phyloP scores from a whole-genome alignment of 2,797 vertebrate species.

The Anabacerthia variegaticeps region DNA sequence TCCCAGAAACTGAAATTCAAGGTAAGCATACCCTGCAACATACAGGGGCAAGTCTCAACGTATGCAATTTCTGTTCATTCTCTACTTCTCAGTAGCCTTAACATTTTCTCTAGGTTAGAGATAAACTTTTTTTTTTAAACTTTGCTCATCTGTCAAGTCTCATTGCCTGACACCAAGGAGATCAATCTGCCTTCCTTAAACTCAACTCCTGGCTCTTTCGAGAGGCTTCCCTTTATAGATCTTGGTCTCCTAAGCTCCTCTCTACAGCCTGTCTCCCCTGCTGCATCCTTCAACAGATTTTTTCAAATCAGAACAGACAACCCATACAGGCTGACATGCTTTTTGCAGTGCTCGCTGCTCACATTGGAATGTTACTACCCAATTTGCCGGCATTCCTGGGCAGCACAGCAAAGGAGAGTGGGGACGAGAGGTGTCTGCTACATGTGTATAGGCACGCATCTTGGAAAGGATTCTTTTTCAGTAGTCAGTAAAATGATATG shows the following conservation, averaged over 20 bases:
- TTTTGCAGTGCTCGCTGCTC: not conserved
- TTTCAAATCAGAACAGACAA: constrained; percentile 65
- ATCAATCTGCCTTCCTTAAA: constrained; percentile 45
- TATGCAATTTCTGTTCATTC: not conserved
- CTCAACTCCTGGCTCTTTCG: not conserved
- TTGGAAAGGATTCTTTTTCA: not conserved
- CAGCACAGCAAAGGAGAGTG: not conserved
- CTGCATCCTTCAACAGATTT: constrained; percentile 51
- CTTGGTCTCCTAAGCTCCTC: constrained; percentile 20
- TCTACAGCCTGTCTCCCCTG: constrained; percentile 47
- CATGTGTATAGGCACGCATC: not conserved
- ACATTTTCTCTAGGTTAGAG: not conserved
- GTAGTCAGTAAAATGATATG: not conserved
- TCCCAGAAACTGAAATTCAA: not conserved
- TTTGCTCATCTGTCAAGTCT: constrained; percentile 41
- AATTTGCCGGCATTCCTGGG: not conserved
- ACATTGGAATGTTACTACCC: not conserved
- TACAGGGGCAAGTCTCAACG: not conserved
- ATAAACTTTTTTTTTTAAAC: not conserved
- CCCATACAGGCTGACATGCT: constrained; percentile 29
- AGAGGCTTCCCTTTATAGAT: constrained; percentile 42
- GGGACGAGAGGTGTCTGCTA: constrained; percentile 15
- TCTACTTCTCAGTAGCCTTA: not conserved
- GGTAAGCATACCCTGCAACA: not conserved
- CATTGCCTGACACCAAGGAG: constrained; percentile 12